phyloP scores from a whole-genome alignment of 37 sponge, comb jelly and placozoan species.

The Axinella damicornis region DNA sequence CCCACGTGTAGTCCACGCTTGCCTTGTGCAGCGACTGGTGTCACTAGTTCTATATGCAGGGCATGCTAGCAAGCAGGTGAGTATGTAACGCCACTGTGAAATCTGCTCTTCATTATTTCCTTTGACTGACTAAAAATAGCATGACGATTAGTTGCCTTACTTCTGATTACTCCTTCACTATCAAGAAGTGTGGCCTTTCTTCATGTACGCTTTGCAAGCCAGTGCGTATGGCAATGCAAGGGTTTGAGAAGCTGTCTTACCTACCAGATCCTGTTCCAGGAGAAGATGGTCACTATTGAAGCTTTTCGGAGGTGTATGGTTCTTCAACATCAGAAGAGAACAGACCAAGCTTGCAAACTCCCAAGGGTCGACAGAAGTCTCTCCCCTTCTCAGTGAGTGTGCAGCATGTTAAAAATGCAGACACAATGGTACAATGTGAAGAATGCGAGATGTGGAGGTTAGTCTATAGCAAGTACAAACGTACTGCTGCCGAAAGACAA shows the following conservation, averaged over 20 bases:
- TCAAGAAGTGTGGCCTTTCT: slow-evolving; percentile 49
- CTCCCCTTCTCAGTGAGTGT: slow-evolving; percentile 17
- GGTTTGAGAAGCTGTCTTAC: not conserved
- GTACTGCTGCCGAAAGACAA: not conserved
- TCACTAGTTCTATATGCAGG: too few relatives aligned
- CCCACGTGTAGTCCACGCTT: too few relatives aligned
- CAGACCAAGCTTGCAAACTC: slow-evolving; percentile 6
- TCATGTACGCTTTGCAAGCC: slow-evolving; percentile 35
- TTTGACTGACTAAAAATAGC: too few relatives aligned
- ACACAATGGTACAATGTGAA: slow-evolving; percentile 15
- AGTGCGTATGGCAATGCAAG: slow-evolving; percentile 3
- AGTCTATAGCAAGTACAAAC: slow-evolving; percentile 32
- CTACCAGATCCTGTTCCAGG: slow-evolving; percentile 45
- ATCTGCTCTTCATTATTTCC: too few relatives aligned
- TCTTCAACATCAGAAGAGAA: slow-evolving; percentile 15
- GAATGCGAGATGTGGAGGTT: slow-evolving; percentile 23
- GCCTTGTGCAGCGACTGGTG: too few relatives aligned
- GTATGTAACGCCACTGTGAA: too few relatives aligned
- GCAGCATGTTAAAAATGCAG: slow-evolving; percentile 28
- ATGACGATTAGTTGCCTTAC: too few relatives aligned
- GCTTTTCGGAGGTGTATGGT: slow-evolving; percentile 7
- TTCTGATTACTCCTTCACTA: slow-evolving; percentile 42
- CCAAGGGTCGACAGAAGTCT: not conserved
- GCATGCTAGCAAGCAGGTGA: too few relatives aligned
- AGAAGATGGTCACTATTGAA: slow-evolving; percentile 29